Conservation (phyloP, 2,113 vertebrate genomes). For the Mastomys natalensis region DNA sequence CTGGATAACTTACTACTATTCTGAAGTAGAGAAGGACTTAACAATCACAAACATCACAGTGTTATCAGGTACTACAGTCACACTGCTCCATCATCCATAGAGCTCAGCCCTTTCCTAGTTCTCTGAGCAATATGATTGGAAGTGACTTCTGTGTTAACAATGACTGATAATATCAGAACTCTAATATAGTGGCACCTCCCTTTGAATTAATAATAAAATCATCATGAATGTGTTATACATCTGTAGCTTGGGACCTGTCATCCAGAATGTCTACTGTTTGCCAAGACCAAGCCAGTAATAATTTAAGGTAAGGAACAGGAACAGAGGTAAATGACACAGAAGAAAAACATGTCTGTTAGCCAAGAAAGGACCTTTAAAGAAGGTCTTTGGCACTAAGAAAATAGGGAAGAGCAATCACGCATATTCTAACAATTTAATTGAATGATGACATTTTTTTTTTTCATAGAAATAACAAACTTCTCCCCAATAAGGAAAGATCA, state of each 20-base stretch:
- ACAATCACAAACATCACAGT: background rate
- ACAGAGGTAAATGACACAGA: background rate
- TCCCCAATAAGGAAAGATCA: constrained; percentile 53
- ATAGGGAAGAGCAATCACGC: background rate
- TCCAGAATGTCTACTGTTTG: background rate
- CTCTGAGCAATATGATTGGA: background rate
- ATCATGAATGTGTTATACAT: background rate
- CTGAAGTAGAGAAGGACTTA: background rate
- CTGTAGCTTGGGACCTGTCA: background rate
- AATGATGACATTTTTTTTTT: background rate
- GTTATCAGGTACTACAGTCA: background rate
- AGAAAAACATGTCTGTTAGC: background rate
- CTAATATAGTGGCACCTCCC: background rate
- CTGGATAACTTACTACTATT: no score
- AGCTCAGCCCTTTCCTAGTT: background rate
- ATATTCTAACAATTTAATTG: background rate
- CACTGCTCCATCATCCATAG: background rate
- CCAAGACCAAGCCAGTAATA: background rate
- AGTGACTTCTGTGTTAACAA: background rate
- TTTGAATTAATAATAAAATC: background rate
- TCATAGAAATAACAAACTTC: background rate
- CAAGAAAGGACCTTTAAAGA: background rate
- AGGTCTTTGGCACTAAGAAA: background rate
- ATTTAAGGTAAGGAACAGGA: background rate
- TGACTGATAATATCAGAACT: background rate